Conservation (phyloP, 1,140 invertebrate genomes). For the Trichoplusia ni region DNA sequence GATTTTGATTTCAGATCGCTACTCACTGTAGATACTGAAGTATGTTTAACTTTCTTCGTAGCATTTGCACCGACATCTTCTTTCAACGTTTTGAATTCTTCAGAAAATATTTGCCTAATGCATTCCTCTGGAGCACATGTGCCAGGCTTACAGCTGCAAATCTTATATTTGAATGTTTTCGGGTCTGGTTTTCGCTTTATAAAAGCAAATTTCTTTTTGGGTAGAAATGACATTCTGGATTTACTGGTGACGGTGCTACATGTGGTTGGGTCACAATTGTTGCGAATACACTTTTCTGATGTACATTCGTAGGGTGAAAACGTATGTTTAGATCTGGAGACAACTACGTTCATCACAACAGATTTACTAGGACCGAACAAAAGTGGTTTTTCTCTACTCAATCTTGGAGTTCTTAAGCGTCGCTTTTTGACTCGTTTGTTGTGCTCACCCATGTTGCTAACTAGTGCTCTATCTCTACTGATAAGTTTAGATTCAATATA, state of each 20-base stretch:
- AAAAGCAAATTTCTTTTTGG: no score
- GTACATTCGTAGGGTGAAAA: neutral
- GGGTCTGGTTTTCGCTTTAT: no score
- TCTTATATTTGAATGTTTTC: no score
- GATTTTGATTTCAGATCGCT: slow-evolving; percentile 3
- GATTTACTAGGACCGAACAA: slow-evolving; percentile 7
- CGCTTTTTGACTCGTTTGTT: neutral
- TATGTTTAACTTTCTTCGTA: neutral
- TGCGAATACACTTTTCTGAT: neutral
- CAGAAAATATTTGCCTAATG: no score
- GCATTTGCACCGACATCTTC: neutral
- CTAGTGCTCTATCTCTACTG: no score
- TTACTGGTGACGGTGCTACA: no score
- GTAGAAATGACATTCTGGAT: no score
- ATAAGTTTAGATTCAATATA: no score
- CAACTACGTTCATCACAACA: neutral
- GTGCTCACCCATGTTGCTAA: neutral
- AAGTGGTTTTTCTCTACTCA: neutral
- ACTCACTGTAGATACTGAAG: neutral
- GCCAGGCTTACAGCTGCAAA: no score
- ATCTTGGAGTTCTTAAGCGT: neutral
- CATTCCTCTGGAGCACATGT: no score
- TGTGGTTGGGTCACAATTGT: neutral
- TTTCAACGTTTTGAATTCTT: neutral
- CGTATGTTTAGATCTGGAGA: neutral